These are phyloP conservation scores for Eulemur albifrons DNA, from an alignment of 2,797 vertebrate species.

Conservation along the genomic window DNA sequence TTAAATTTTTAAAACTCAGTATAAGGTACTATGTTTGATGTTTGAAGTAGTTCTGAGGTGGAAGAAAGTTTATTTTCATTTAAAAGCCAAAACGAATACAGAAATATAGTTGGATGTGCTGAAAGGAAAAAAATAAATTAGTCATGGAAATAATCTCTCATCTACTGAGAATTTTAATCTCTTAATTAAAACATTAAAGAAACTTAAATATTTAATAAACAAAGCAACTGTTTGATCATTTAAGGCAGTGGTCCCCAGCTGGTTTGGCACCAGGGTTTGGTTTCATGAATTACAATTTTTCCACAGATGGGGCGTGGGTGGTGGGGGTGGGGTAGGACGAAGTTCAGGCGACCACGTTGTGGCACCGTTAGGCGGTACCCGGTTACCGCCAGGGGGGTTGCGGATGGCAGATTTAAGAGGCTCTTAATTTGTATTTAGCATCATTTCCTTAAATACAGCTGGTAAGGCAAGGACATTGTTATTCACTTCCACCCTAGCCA, in stretches of 20 bases:
- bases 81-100: constrained; percentile 26
- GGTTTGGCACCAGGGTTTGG: too few relatives aligned
- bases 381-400: too few relatives aligned
- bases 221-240: neutral
- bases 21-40: neutral
- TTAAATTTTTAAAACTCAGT: neutral
- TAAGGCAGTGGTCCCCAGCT: neutral
- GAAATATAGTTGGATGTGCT: neutral
- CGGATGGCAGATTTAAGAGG: neutral
- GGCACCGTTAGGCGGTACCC: too few relatives aligned
- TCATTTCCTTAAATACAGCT: neutral
- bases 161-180: constrained; percentile 45
- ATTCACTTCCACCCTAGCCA: neutral
- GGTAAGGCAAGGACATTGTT: neutral
- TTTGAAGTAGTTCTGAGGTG: neutral
- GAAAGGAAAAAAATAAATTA: neutral
- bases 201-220: constrained; percentile 59
- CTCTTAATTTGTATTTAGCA: neutral
- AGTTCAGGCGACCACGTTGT: too few relatives aligned
- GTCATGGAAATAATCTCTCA: constrained; percentile 44
- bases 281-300: too few relatives aligned
- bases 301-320: too few relatives aligned
- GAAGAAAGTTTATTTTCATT: constrained; percentile 35
- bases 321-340: too few relatives aligned
- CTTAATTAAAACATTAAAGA: constrained; percentile 57